Conservation (phyloP, 2,113 vertebrate genomes). For the Galemys pyrenaicus region DNA sequence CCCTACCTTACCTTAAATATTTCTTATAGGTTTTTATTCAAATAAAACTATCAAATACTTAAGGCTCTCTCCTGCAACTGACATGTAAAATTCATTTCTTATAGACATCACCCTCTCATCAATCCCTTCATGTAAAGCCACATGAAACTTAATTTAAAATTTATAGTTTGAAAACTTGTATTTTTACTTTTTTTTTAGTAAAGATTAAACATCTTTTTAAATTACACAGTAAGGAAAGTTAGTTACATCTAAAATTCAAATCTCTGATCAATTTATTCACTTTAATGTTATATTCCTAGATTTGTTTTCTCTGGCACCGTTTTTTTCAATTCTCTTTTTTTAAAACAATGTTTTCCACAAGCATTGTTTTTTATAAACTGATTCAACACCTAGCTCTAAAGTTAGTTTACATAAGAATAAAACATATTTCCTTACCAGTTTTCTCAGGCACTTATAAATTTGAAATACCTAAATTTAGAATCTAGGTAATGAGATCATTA, state of each 20-base stretch:
- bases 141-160: constrained; percentile 7
- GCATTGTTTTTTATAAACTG: constrained; percentile 27
- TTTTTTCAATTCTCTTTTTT: background rate
- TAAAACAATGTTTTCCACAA: background rate
- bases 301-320: background rate
- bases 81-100: background rate
- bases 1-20: background rate
- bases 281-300: background rate
- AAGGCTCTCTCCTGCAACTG: background rate
- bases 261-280: background rate
- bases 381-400: background rate
- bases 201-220: too few relatives aligned
- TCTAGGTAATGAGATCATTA: background rate
- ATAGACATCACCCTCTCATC: background rate
- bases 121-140: background rate
- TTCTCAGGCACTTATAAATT: background rate
- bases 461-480: constrained; percentile 31
- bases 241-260: background rate
- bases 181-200: constrained; percentile 27
- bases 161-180: background rate
- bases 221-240: background rate
- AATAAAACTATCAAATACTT: background rate
- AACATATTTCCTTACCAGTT: background rate
- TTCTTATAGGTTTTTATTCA: background rate
- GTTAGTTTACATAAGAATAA: background rate